Evolutionary conservation across 2,888 invertebrate species (phyloP).

Genomic region (Xestia c-nigrum): DNA sequence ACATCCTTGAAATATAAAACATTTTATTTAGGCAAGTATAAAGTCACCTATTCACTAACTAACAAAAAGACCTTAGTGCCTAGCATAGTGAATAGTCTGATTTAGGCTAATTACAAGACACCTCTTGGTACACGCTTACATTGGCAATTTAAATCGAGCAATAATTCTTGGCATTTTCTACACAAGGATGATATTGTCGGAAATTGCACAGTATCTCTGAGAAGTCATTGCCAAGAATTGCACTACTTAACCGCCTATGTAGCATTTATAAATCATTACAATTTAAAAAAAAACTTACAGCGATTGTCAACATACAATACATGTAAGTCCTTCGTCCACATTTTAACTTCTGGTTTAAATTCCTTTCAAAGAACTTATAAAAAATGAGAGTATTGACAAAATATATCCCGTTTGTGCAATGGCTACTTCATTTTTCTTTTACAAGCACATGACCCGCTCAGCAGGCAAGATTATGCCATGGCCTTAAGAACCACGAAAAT

Average conservation of each 20-base stretch:
- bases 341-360: constrained; percentile 8
- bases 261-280: background rate
- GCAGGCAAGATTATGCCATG: background rate
- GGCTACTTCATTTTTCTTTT: background rate
- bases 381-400: no score
- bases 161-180: background rate
- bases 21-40: background rate
- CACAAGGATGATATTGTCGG: background rate
- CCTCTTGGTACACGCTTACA: background rate
- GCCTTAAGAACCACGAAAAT: background rate
- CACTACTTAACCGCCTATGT: background rate
- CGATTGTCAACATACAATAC: background rate
- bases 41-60: background rate
- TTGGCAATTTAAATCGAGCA: background rate
- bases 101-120: background rate
- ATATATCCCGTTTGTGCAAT: background rate
- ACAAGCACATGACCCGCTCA: background rate
- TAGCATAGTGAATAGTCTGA: background rate
- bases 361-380: background rate
- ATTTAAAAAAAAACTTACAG: background rate
- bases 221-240: background rate
- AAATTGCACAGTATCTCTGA: background rate
- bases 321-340: background rate
- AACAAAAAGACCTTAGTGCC: background rate
- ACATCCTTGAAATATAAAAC: background rate